Evolutionary conservation across 1,140 invertebrate genomes (phyloP), one percentile per base, ranked within the genome.

Genomic region (Lasaia peninsularis): DNA sequence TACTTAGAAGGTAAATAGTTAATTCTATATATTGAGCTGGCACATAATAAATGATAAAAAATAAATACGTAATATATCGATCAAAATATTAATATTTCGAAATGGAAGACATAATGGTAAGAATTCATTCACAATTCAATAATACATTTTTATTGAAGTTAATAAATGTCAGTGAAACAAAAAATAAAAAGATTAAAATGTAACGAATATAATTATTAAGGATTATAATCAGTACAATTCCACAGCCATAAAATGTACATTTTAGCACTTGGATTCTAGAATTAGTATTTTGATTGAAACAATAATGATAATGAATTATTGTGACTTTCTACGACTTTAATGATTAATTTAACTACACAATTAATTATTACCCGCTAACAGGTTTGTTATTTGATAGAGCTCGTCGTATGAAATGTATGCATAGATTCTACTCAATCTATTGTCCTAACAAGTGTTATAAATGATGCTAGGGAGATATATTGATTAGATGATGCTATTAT

Each of bases 191-290:
- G 67, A 76, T 63, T 74, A 77, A 60, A 72, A 62, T 80, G 74
- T 72, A 10, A 74, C 77, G 52, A 62, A 76, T 71, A 65, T 73
- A 71, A n/a, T n/a, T n/a, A 84, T 78, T 78, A 77, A 82, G 80
- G 72, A 78, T 78, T 79, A 82, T 75, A 67, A 78, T 86, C 76
- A 86, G 78, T 86, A 76, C 78, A 67, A 81, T 81, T 81, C 85
- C 85, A 88, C 85, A 88, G 85, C 85, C 85, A 86, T 86, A 80
- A 73, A 80, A 82, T 78, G 62, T 78, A 80, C 78, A 71, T 78
- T 78, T 80, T 85, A 85, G 79, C 77, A 82, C 73, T 82, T 85
- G 73, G 61, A 75, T 68, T 75, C 75, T 80, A 83, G 56, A 67
- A 73, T 77, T 73, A 76, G 71, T 61, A 51, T 50, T 56, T 74